Evolutionary conservation across 2,113 vertebrate species (phyloP), one percentile per base, ranked within the genome.

Genomic region (Lamprotornis superbus): DNA sequence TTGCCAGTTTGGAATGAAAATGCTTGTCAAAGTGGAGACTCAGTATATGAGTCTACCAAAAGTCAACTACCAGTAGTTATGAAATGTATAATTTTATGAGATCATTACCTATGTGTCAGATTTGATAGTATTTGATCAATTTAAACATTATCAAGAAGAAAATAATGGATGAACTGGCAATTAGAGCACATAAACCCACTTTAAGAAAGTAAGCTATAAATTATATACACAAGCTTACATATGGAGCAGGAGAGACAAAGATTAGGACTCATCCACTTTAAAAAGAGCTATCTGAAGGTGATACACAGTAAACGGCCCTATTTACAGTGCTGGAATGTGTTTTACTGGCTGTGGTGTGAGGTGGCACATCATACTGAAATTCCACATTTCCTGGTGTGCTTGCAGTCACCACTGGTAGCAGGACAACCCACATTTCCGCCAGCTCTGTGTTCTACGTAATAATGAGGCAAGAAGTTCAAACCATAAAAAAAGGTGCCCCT

Each of bases 301-400:
- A 49, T 35, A 28, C 10, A 31, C 27, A 39, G 18, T 44, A 89
- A 83, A 69, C 15, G 22, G n/a, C 19, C 13, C 78, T 83, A 60
- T 65, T 81, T 69, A 40, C 21, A 60, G 53, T 24, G 21, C 16
- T 74, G n/a, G 59, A 55, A 83, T 30, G 23, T 12, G 7, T 64
- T 83, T 81, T 74, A n/a, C 50, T 63, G 42, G 5, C 55, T 74
- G 55, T 74, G 37, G 33, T 31, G 14, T 24, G 33, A 50, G 25
- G 25, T 15, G 33, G 50, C 27, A 61, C 0, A 0, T 42, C 24
- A 69, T 40, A 47, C 15, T 47, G 40, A 89, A 89, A 81, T 81
- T 39, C n/a, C 28, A 75, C 0, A 0, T 65, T 82, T 17, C 42
- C 31, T 2, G 0, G 11, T 11, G 5, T 57, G 35, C 10, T 27